These are phyloP conservation scores for Drosophila pseudotalamancana DNA, from an alignment of 2,888 invertebrate species.

Conservation along the genomic window DNA sequence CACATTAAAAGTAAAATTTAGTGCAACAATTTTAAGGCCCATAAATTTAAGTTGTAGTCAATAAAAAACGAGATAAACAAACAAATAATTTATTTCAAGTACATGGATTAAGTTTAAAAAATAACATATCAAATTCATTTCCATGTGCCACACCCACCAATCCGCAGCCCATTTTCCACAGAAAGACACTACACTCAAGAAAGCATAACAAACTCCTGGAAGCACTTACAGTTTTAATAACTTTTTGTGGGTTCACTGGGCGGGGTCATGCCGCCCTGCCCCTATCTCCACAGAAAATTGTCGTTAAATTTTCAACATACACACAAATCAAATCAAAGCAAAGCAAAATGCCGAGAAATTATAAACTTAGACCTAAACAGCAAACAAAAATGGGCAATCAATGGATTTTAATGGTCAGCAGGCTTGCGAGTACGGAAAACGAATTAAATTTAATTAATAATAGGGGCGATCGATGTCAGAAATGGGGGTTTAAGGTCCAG, in stretches of 20 bases:
- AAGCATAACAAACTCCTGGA: slow-evolving; percentile 36
- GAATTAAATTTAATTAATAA: slow-evolving; percentile 77
- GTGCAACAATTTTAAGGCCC: slow-evolving; percentile 11
- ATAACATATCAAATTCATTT: slow-evolving; percentile 56
- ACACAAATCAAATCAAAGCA: slow-evolving; percentile 56
- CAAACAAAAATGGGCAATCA: slow-evolving; percentile 55
- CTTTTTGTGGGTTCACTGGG: slow-evolving; percentile 57
- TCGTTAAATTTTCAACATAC: slow-evolving; percentile 43
- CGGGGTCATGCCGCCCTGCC: slow-evolving; percentile 52
- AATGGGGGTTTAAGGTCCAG: no score
- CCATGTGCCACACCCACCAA: slow-evolving; percentile 7
- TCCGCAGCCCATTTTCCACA: neutral
- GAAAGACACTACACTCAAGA: slow-evolving; percentile 28
- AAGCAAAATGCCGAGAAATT: slow-evolving; percentile 26
- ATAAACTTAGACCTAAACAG: slow-evolving; percentile 66
- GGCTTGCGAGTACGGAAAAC: slow-evolving; percentile 45
- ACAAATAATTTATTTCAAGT: slow-evolving; percentile 7
- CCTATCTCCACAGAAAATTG: slow-evolving; percentile 42
- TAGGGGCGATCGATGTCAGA: slow-evolving; percentile 39
- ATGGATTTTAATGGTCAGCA: slow-evolving; percentile 44
- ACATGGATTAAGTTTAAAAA: slow-evolving; percentile 12
- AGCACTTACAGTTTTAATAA: slow-evolving; percentile 70
- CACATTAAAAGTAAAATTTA: slow-evolving; percentile 16
- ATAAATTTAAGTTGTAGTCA: slow-evolving; percentile 47
- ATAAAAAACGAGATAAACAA: slow-evolving; percentile 31